These are phyloP conservation scores for Nyctereutes procyonoides DNA, from an alignment of 2,113 vertebrate genomes.

Conservation along the genomic window DNA sequence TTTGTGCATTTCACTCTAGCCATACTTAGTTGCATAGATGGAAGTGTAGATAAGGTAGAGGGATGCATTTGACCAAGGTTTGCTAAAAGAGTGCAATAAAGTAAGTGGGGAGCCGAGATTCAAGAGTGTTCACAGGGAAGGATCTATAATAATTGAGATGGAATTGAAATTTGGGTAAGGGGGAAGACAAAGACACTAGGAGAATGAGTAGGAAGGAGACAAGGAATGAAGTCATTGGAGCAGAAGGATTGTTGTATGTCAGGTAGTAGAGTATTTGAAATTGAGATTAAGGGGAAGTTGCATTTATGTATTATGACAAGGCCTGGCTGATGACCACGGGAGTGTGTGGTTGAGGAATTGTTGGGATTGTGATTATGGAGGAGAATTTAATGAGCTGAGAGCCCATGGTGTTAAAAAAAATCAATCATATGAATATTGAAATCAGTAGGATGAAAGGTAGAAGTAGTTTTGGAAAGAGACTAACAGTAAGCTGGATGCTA, in stretches of 20 bases:
- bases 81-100: background rate
- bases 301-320: background rate
- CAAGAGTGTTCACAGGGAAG: background rate
- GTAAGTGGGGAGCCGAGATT: background rate
- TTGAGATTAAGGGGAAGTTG: background rate
- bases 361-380: background rate
- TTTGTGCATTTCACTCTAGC: background rate
- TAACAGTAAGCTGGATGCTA: background rate
- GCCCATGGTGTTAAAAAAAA: background rate
- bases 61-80: background rate
- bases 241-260: background rate
- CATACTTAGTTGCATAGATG: background rate
- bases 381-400: background rate
- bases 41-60: background rate
- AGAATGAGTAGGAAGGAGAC: background rate
- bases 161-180: slow-evolving; percentile 2
- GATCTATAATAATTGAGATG: background rate
- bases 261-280: background rate
- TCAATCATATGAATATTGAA: background rate
- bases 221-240: background rate
- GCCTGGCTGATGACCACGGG: background rate
- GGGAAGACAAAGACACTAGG: background rate
- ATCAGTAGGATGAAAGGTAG: background rate
- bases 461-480: background rate
- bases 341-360: background rate